These are phyloP conservation scores for Tuta absoluta DNA, from an alignment of 2,888 invertebrate genomes.

Conservation along the genomic window DNA sequence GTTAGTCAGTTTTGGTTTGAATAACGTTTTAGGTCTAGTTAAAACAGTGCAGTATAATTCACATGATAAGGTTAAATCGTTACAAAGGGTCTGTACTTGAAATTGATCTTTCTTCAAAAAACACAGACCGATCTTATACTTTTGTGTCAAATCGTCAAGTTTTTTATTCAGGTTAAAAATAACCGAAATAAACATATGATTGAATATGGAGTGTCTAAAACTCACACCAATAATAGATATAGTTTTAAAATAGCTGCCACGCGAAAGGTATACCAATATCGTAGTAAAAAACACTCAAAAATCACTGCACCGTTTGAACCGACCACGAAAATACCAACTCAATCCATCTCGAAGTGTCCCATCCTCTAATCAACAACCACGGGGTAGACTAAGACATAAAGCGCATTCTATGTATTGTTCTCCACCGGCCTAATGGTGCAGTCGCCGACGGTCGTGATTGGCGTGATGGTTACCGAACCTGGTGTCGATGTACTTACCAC, in stretches of 20 bases:
- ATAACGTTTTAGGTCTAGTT: neutral
- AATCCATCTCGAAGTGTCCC: neutral
- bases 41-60: neutral
- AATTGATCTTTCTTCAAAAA: neutral
- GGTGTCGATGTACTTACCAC: slow-evolving; percentile 55
- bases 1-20: neutral
- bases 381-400: slow-evolving; percentile 52
- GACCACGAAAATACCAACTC: too few relatives aligned
- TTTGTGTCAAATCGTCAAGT: too few relatives aligned
- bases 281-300: too few relatives aligned
- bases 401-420: slow-evolving; percentile 60
- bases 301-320: too few relatives aligned
- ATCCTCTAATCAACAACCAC: slow-evolving; percentile 32
- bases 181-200: too few relatives aligned
- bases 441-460: slow-evolving; percentile 74
- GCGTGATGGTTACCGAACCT: slow-evolving; percentile 71
- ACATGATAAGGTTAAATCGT: neutral
- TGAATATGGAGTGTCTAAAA: too few relatives aligned
- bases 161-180: too few relatives aligned
- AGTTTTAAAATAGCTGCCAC: too few relatives aligned
- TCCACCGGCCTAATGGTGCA: slow-evolving; percentile 76
- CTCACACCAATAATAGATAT: too few relatives aligned
- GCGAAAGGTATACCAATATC: too few relatives aligned
- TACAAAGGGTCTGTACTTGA: too few relatives aligned
- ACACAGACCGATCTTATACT: neutral